These are phyloP conservation scores for Episyrphus balteatus DNA, from an alignment of 1,140 invertebrate genomes.

Conservation along the genomic window DNA sequence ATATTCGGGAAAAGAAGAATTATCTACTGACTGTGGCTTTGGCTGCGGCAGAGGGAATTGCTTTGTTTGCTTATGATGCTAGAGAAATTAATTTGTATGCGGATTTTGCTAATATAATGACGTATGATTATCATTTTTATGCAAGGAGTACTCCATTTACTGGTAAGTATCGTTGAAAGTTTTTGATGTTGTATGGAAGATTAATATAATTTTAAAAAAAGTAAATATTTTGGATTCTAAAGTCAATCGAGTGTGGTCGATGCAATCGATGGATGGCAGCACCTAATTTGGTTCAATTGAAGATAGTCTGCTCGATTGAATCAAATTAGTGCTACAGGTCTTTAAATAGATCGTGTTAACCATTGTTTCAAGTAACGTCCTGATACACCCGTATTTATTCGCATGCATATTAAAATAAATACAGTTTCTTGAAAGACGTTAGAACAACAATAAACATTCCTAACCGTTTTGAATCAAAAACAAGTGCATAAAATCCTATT, in stretches of 20 bases:
- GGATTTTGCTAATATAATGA: slow-evolving; percentile 81
- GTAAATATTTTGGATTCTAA: not conserved
- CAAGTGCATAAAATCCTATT: too few relatives aligned
- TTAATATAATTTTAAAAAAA: not conserved
- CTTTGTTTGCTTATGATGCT: slow-evolving; percentile 65
- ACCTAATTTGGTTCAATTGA: too few relatives aligned
- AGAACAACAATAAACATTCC: too few relatives aligned
- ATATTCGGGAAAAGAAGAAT: slow-evolving; percentile 40
- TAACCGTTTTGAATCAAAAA: too few relatives aligned
- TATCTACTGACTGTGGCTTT: slow-evolving; percentile 64
- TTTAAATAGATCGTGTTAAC: too few relatives aligned
- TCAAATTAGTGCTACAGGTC: too few relatives aligned
- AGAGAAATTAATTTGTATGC: slow-evolving; percentile 63
- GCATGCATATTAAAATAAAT: too few relatives aligned
- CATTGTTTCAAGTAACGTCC: too few relatives aligned
- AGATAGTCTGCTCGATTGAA: too few relatives aligned
- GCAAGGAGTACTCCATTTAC: slow-evolving; percentile 66
- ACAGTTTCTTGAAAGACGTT: too few relatives aligned
- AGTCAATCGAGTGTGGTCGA: not conserved
- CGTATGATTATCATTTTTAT: slow-evolving; percentile 80
- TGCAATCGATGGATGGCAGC: too few relatives aligned
- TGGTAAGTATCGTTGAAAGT: slow-evolving; percentile 31
- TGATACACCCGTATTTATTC: too few relatives aligned
- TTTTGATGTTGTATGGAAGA: slow-evolving; percentile 1
- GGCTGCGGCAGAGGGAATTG: slow-evolving; percentile 58